Conservation (phyloP, 1,140 invertebrate genomes). For the Brachionus koreanus region DNA sequence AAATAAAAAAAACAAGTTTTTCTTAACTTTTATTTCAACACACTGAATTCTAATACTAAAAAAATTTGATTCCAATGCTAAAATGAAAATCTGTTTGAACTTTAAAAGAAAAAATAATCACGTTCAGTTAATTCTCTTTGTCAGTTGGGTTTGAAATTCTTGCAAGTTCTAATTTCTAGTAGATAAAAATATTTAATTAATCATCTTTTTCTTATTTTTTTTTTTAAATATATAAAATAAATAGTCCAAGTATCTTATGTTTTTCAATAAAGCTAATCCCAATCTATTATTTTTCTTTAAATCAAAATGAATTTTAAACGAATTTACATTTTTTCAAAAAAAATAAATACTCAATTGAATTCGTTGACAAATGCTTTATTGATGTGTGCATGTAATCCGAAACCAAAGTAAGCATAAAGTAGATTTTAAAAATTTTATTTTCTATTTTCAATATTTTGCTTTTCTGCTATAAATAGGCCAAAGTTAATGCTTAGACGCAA, state of each 20-base stretch:
- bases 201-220: too few species aligned
- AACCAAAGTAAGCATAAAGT: not conserved
- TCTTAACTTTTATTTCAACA: too few species aligned
- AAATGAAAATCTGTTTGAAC: not conserved
- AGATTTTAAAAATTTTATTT: not conserved
- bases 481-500: not conserved
- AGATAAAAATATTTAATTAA: not conserved
- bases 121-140: not conserved
- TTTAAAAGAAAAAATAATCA: not conserved
- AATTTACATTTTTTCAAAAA: not conserved
- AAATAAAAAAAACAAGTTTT: too few species aligned
- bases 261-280: not conserved
- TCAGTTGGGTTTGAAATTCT: not conserved
- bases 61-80: too few species aligned
- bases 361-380: not conserved
- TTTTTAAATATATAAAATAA: not conserved
- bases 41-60: too few species aligned
- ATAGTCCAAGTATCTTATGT: not conserved
- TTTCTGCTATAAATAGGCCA: not conserved
- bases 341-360: not conserved
- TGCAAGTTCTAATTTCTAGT: not conserved
- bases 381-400: not conserved
- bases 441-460: not conserved
- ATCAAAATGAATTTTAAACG: not conserved
- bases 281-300: not conserved